These are phyloP conservation scores for Pachycephus smyrnensis DNA, from an alignment of 2,888 invertebrate species.

Conservation along the genomic window DNA sequence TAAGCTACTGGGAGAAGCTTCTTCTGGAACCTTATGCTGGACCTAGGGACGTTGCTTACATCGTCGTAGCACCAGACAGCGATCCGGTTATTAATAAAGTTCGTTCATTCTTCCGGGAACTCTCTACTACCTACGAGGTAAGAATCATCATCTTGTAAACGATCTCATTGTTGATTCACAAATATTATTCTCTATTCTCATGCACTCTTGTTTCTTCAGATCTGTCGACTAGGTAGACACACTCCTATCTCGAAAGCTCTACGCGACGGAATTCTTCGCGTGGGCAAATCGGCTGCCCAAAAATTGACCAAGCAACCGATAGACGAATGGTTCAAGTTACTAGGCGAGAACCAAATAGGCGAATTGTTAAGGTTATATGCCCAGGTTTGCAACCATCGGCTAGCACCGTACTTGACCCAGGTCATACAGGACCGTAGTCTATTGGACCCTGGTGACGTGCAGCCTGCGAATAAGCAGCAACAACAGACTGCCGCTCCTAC, in stretches of 20 bases:
- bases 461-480: constrained; percentile 52
- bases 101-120: constrained; percentile 89
- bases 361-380: constrained; percentile 90
- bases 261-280: constrained; percentile 88
- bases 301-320: constrained; percentile 75
- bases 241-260: constrained; percentile 87
- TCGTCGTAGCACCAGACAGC: constrained; percentile 94
- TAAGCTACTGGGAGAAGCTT: constrained; percentile 97
- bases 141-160: constrained; percentile 27
- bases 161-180: not conserved
- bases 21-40: constrained; percentile 97
- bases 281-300: constrained; percentile 76
- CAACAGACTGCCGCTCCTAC: constrained; percentile 71
- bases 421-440: constrained; percentile 81
- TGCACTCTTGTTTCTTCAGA: constrained; percentile 57
- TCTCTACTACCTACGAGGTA: constrained; percentile 91
- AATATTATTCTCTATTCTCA: not conserved
- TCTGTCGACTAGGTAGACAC: constrained; percentile 93
- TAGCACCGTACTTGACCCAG: constrained; percentile 81
- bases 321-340: constrained; percentile 90
- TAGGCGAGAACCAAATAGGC: constrained; percentile 84
- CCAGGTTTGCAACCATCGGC: constrained; percentile 80
- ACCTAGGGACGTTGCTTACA: constrained; percentile 92
- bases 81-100: constrained; percentile 84
- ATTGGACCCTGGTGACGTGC: constrained; percentile 74